Conservation (phyloP, 2,797 vertebrate species). For the Lacerta viridis region DNA sequence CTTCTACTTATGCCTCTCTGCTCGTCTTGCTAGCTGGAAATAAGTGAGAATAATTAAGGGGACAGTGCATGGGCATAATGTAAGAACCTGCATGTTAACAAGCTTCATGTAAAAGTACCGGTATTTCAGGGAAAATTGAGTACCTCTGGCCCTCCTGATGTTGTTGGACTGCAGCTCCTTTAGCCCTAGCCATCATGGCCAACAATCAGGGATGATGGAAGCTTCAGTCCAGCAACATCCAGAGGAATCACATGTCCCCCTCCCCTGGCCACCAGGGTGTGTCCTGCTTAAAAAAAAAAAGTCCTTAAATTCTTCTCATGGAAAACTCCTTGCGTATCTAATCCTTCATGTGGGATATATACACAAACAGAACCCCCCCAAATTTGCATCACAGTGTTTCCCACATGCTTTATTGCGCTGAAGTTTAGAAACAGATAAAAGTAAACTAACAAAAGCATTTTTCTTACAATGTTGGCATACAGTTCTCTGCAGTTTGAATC, state of each 20-base stretch:
- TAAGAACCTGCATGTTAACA: neutral
- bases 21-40: neutral
- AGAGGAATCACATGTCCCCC: neutral
- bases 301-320: neutral
- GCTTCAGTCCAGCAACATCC: neutral
- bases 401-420: neutral
- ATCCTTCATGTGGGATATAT: neutral
- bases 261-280: neutral
- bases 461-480: neutral
- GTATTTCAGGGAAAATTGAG: neutral
- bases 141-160: neutral
- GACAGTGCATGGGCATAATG: neutral
- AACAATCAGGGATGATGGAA: neutral
- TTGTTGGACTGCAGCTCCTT: neutral
- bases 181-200: neutral
- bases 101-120: neutral
- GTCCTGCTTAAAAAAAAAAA: neutral
- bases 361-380: neutral
- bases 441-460: neutral
- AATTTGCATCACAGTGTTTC: neutral
- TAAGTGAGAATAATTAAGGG: constrained; percentile 11
- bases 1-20: neutral
- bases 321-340: neutral
- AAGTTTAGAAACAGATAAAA: neutral
- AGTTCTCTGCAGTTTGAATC: neutral